These are phyloP conservation scores for Erpornis zantholeuca DNA, from an alignment of 2,113 vertebrate species.

Conservation along the genomic window DNA sequence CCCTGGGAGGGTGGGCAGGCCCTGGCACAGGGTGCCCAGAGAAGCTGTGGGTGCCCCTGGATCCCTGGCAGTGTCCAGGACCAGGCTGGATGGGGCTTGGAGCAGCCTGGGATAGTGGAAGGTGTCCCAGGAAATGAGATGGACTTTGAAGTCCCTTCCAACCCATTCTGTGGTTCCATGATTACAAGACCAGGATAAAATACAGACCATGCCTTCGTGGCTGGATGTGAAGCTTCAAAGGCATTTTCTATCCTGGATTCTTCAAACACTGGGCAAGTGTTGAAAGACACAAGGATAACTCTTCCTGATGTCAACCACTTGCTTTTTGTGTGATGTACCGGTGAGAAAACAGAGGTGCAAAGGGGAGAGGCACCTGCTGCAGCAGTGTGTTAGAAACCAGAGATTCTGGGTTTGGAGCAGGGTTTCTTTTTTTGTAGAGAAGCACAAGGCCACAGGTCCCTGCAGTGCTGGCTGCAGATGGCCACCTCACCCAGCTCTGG, in stretches of 20 bases:
- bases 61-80: background rate
- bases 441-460: background rate
- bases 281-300: background rate
- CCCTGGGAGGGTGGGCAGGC: background rate
- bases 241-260: background rate
- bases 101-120: background rate
- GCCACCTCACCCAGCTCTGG: background rate
- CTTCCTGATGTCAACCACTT: background rate
- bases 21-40: background rate
- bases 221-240: background rate
- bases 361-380: background rate
- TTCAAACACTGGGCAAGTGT: background rate
- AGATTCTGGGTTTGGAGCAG: background rate
- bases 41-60: background rate
- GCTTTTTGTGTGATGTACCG: background rate
- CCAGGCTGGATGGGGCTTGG: fast-evolving
- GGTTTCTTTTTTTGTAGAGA: background rate
- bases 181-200: background rate
- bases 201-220: background rate
- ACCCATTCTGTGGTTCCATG: background rate
- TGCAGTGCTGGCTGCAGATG: background rate
- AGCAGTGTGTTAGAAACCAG: background rate
- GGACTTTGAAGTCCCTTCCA: background rate
- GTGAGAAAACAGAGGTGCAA: background rate
- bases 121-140: background rate